Evolutionary conservation across 2,888 invertebrate genomes (phyloP).

Genomic region (Hemithea aestivaria): DNA sequence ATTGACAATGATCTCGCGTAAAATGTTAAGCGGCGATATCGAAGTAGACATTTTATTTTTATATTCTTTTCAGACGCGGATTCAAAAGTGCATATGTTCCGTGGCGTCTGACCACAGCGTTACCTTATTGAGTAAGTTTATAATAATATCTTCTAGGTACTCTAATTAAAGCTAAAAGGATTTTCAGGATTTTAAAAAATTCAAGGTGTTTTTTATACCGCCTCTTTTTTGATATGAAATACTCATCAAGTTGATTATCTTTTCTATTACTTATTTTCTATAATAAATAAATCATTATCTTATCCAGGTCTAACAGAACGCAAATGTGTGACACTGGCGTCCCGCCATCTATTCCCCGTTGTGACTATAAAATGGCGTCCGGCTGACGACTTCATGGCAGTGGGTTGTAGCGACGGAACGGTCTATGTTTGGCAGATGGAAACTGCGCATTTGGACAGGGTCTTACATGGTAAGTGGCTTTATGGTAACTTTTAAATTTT

Average conservation of each 20-base stretch:
- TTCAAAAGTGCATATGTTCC: conserved; percentile 96
- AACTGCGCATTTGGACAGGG: conserved; percentile 97
- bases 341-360: conserved; percentile 96
- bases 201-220: too few relatives aligned
- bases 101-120: conserved; percentile 99
- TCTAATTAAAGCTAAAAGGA: too few relatives aligned
- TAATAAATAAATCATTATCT: not conserved
- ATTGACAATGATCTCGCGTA: too few relatives aligned
- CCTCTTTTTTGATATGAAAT: too few relatives aligned
- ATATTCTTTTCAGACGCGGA: conserved; percentile 83
- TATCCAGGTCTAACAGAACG: conserved; percentile 85
- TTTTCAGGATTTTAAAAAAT: too few relatives aligned
- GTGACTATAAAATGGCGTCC: conserved; percentile 98
- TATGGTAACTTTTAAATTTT: too few relatives aligned
- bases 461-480: conserved; percentile 90
- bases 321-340: conserved; percentile 96
- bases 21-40: too few relatives aligned
- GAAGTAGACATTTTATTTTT: conserved; percentile 1
- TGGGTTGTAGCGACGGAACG: conserved; percentile 97
- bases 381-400: conserved; percentile 96
- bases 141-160: too few relatives aligned
- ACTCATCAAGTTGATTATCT: too few relatives aligned
- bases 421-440: conserved; percentile 99
- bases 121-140: conserved; percentile 88
- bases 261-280: too few relatives aligned